phyloP scores from a whole-genome alignment of 1,140 invertebrate genomes.

The Megalopta genalis region DNA sequence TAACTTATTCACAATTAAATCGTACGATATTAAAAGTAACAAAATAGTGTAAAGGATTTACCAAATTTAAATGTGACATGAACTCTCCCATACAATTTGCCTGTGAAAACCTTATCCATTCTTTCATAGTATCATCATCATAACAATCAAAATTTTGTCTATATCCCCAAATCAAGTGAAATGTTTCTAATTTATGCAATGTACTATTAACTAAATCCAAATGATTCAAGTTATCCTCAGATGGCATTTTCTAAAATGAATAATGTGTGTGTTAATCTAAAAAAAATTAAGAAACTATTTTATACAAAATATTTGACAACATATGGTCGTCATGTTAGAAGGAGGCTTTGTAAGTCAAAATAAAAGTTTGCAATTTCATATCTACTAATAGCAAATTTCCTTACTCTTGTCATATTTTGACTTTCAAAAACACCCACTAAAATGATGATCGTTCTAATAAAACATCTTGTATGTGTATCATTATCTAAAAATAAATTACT shows the following conservation, averaged over 20 bases:
- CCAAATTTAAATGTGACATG: constrained; percentile 63
- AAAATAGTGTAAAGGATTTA: constrained; percentile 32
- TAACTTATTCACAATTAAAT: background rate
- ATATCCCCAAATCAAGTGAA: constrained; percentile 65
- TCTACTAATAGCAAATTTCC: too few relatives aligned
- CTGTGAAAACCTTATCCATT: constrained; percentile 72
- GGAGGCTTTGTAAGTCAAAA: too few relatives aligned
- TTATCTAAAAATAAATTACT: constrained; percentile 46
- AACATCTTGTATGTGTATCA: background rate
- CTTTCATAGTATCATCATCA: constrained; percentile 52
- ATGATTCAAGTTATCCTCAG: constrained; percentile 31
- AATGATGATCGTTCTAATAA: too few relatives aligned
- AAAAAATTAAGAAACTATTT: too few relatives aligned
- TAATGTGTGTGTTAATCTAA: background rate
- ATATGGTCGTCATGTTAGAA: too few relatives aligned
- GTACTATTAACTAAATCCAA: constrained; percentile 61
- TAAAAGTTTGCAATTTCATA: too few relatives aligned
- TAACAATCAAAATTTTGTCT: constrained; percentile 16
- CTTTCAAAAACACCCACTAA: too few relatives aligned
- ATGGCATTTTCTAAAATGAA: constrained; percentile 35
- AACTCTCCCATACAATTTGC: constrained; percentile 69
- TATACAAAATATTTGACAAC: too few relatives aligned
- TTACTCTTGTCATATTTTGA: too few relatives aligned
- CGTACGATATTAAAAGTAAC: background rate
- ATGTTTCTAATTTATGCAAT: constrained; percentile 71